A percentile compares a stretch with the other conserved stretches of the same genome.
Evolutionary conservation across 2,113 vertebrate species (phyloP).

Genomic region (Barnardius zonarius): DNA sequence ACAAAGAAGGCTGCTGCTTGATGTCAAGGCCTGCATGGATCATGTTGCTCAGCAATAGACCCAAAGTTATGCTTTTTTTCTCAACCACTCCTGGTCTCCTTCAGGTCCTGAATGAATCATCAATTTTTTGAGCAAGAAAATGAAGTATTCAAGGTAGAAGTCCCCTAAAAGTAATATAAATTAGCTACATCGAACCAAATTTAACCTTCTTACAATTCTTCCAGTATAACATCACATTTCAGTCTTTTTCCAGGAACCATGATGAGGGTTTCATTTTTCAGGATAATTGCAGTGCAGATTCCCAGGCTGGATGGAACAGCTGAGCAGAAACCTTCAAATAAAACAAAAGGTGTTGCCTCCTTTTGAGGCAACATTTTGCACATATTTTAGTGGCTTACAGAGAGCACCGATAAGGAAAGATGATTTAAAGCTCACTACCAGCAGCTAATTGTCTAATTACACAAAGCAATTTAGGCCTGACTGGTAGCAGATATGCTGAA

Average conservation of each 20-base stretch:
- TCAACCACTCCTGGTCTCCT: background rate
- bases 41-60: accelerated
- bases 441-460: background rate
- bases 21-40: background rate
- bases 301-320: background rate
- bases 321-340: background rate
- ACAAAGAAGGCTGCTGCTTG: accelerated
- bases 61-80: background rate
- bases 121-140: background rate
- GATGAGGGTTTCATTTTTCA: accelerated
- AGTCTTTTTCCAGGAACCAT: background rate
- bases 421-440: background rate
- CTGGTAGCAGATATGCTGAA: background rate
- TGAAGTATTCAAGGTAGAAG: background rate
- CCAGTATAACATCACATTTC: background rate
- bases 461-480: background rate
- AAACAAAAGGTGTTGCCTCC: background rate
- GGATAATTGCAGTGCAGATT: background rate
- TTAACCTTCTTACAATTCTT: background rate
- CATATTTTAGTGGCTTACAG: background rate
- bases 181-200: background rate
- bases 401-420: background rate
- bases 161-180: background rate
- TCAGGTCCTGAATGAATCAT: background rate
- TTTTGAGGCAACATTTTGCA: background rate